Conservation (phyloP, 2,113 vertebrate genomes). For the Glaucidium brasilianum region DNA sequence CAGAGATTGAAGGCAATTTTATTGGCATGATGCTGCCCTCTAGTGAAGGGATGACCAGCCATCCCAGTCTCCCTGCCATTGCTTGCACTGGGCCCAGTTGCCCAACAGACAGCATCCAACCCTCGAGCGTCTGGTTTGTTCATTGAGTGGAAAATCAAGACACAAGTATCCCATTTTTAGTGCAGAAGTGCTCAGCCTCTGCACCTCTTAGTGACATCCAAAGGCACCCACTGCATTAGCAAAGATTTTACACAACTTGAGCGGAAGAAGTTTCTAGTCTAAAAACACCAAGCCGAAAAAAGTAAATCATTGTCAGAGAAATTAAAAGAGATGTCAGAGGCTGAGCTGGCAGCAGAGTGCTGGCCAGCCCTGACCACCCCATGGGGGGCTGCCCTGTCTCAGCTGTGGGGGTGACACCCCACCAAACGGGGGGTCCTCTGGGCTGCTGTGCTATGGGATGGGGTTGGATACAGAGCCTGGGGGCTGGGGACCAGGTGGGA, state of each 20-base stretch:
- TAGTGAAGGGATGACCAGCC: not conserved
- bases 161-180: fast-evolving
- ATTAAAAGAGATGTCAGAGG: not conserved
- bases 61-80: fast-evolving
- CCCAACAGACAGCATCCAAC: fast-evolving
- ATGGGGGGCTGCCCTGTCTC: no score
- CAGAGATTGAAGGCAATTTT: not conserved
- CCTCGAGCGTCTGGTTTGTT: not conserved
- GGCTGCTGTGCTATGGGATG: not conserved
- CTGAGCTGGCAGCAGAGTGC: fast-evolving
- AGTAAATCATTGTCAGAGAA: not conserved
- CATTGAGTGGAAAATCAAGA: not conserved
- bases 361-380: fast-evolving
- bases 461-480: not conserved
- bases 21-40: slow-evolving; percentile 48
- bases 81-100: fast-evolving
- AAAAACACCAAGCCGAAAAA: not conserved
- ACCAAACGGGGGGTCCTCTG: fast-evolving
- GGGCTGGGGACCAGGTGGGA: not conserved
- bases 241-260: not conserved
- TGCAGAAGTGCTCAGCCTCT: fast-evolving
- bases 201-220: fast-evolving
- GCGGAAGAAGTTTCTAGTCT: not conserved
- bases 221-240: fast-evolving
- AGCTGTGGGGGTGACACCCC: not conserved